A percentile compares a stretch with the other conserved stretches of the same genome.
These are phyloP conservation scores for Brachionus koreanus DNA, from an alignment of 1,140 invertebrate species.

Conservation along the genomic window DNA sequence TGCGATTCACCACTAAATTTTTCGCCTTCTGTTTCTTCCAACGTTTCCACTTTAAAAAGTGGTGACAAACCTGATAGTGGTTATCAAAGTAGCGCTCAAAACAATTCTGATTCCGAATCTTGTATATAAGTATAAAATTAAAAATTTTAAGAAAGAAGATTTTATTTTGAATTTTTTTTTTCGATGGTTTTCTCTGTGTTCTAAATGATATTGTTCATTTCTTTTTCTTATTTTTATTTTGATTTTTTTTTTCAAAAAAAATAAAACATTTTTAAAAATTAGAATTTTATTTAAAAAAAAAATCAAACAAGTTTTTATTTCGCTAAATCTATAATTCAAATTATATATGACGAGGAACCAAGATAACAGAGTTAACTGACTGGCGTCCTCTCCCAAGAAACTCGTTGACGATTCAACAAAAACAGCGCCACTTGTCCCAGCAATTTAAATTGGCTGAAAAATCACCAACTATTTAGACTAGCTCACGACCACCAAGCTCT, in stretches of 20 bases:
- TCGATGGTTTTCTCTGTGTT: not conserved
- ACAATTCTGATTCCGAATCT: constrained; percentile 35
- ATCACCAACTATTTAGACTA: no score
- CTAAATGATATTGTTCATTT: not conserved
- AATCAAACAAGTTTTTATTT: no score
- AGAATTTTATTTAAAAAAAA: no score
- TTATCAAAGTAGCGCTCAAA: constrained; percentile 37
- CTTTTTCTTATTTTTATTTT: not conserved
- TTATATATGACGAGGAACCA: no score
- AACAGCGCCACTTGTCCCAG: no score
- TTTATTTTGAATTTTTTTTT: not conserved
- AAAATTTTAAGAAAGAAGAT: not conserved
- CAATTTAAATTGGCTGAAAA: no score
- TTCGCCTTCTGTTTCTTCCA: constrained; percentile 25
- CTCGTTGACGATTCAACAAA: no score
- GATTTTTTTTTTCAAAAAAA: not conserved
- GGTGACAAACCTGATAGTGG: constrained; percentile 32
- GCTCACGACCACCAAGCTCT: no score
- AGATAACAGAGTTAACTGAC: no score
- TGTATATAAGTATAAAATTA: not conserved
- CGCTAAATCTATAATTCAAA: no score
- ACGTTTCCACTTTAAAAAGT: not conserved
- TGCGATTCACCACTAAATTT: not conserved
- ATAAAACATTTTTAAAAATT: not conserved
- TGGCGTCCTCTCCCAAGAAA: no score